Base-by-base conservation (phyloP, 2,888 invertebrate genomes). In the Meloe dianella region DNA sequence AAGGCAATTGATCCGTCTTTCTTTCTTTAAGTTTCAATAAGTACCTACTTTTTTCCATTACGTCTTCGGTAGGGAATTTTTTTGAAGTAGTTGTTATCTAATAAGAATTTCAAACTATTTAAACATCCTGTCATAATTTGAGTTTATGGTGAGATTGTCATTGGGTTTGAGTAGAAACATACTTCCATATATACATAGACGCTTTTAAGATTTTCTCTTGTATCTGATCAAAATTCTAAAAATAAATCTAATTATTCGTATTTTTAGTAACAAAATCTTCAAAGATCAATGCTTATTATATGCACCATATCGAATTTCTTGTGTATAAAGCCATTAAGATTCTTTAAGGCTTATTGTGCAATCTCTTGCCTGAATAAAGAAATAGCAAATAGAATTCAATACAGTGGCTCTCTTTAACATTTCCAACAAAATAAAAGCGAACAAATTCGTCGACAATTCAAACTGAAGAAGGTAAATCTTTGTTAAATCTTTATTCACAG, bases 51-150 rank as follows among this genome's bases (percentile, higher is more conserved):
- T n/a, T 22, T 10, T 47, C 20, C 8, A 41, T 54, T 54, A 14
- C 24, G 24, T 12, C 24, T 24, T 22, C 24, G 10, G 41, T 22
- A 10, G 10, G 20, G 10, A 51, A 17, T 41, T 41, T 51, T 51
- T 41, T 17, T n/a, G 9, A 47, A 24, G 27, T 8, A 54, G 22
- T n/a, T 0, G n/a, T 47, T 24, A 5, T 54, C 54, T 69, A 64
- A 64, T 66, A 69, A 69, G 57, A 64, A 64, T 69, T 64, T 54
- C 10, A 22, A 51, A 70, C 67, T 68, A 67, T 66, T 71, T 64
- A 65, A 65, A 68, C 72, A 70, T 72, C 72, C 72, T 70, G 72
- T 70, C 72, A 70, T 70, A 72, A 72, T 69, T 69, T 64, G 68
- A 64, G 65, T 70, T 66, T 67, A 72, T 64, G 61, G 57, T 64